Base-by-base conservation (phyloP, 2,888 invertebrate genomes). In the Drosophila testacea region DNA sequence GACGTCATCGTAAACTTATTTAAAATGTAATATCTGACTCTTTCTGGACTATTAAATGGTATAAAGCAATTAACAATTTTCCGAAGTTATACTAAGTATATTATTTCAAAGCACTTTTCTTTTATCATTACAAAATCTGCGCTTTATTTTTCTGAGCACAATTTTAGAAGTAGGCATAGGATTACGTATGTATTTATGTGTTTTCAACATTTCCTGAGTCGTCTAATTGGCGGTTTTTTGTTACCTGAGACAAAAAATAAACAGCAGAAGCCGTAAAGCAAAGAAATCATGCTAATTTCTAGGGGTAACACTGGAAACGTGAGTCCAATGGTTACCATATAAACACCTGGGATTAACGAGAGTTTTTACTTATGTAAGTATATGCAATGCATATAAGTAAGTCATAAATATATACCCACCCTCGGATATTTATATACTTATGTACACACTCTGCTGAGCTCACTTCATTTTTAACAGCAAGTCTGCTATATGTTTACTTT, bases 291-390 rank as follows among this genome's bases (percentile, higher is more conserved):
- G 42, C 36, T 22, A 39, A 39, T 50, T 46, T 16, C 39, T 39
- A 41, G 57, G 13, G 59, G 59, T 41, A 77, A 42, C 47, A 62
- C 47, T 73, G 78, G 34, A 1, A 46, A 57, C 30, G 42, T 38
- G 38, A 77, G 50, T 77, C 67, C 67, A 73, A 77, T 66, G 56
- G 67, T 61, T 72, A 54, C 47, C 47, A 48, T 36, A 52, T 41
- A 60, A 59, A 30, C 54, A 65, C 27, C 41, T 48, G 52, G 67
- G 30, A 47, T 67, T 67, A 46, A 38, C 4, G 9, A 30, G 48
- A 55, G 39, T n/a, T 22, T 9, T 16, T 9, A 30, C 36, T 30
- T 52, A 16, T 11, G 13, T 50, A 28, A 39, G 11, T 36, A 27
- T n/a, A 41, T 54, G 16, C 4, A 30, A 11, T 41, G 16, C 13